Percentiles rank a stretch among this genome's conserved stretches.
Conservation (phyloP, 2,113 vertebrate genomes). For the Syngnathus scovelli region DNA sequence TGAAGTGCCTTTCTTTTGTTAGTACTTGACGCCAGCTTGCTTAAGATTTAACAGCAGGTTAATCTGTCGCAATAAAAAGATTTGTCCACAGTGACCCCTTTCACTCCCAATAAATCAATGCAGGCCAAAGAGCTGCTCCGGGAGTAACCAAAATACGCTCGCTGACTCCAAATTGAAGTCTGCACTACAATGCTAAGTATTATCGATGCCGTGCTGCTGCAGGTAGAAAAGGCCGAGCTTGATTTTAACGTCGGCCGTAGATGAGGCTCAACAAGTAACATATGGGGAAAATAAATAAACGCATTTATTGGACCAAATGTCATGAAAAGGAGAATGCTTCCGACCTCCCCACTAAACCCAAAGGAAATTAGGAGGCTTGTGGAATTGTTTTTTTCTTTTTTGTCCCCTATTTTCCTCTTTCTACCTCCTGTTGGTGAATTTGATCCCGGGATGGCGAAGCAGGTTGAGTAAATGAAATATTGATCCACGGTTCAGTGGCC, state of each 20-base stretch:
- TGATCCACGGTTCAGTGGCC: slow-evolving; percentile 94
- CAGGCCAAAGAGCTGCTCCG: slow-evolving; percentile 6
- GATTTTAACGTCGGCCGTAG: not conserved
- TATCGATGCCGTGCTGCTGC: not conserved
- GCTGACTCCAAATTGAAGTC: not conserved
- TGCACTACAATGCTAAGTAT: not conserved
- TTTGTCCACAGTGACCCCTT: slow-evolving; percentile 10
- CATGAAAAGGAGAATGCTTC: not conserved
- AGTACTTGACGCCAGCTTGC: not conserved
- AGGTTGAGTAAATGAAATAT: slow-evolving; percentile 99
- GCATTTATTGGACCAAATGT: not conserved
- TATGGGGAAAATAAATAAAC: not conserved
- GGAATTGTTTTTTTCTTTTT: slow-evolving; percentile 82
- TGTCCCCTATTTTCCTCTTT: slow-evolving; percentile 6
- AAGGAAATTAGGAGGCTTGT: slow-evolving; percentile 83
- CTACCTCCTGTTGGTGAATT: slow-evolving; percentile 83
- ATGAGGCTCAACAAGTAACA: not conserved
- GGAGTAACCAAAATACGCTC: slow-evolving; percentile 5
- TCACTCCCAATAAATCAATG: slow-evolving; percentile 24
- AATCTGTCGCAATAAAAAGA: slow-evolving; percentile 35
- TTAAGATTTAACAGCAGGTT: slow-evolving; percentile 25
- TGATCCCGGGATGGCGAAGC: slow-evolving; percentile 89
- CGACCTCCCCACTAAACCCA: slow-evolving; percentile 70
- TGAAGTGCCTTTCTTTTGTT: not conserved
- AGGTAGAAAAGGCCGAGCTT: not conserved